phyloP scores from a whole-genome alignment of 2,797 vertebrate species.

The Cephalopachus bancanus region DNA sequence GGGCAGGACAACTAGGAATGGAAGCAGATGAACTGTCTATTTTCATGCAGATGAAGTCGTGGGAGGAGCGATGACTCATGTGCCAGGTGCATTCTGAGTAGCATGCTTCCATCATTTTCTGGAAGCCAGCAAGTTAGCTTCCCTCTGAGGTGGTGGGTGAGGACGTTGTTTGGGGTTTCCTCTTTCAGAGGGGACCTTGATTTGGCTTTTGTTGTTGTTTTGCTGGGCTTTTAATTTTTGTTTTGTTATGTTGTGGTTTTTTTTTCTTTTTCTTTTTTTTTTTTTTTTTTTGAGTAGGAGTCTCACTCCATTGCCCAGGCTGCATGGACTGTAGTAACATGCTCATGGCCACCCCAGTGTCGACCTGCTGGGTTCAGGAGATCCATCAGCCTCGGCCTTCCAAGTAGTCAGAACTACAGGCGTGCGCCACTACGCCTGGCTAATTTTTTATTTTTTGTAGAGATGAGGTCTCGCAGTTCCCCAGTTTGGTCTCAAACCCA shows the following conservation, averaged over 20 bases:
- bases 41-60: constrained; percentile 65
- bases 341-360: too few species aligned
- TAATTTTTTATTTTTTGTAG: too few species aligned
- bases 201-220: constrained; percentile 4
- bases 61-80: constrained; percentile 64
- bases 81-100: constrained; percentile 43
- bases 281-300: too few species aligned
- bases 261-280: too few species aligned
- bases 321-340: too few species aligned
- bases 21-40: constrained; percentile 72
- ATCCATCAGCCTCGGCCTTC: too few species aligned
- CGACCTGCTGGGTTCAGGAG: too few species aligned
- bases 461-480: too few species aligned
- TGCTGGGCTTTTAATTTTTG: not conserved
- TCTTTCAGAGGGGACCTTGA: not conserved
- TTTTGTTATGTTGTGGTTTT: constrained; percentile 1
- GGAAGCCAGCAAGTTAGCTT: constrained; percentile 66
- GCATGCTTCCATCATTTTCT: constrained; percentile 59
- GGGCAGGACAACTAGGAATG: constrained; percentile 65
- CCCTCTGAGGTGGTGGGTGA: not conserved
- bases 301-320: too few species aligned
- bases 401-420: too few species aligned
- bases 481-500: too few species aligned
- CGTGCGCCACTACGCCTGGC: too few species aligned
- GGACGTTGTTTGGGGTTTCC: constrained; percentile 50